Percentiles rank a stretch among this genome's conserved stretches.
Evolutionary conservation across 1,140 invertebrate species (phyloP).

Genomic region (Phortica variegata): DNA sequence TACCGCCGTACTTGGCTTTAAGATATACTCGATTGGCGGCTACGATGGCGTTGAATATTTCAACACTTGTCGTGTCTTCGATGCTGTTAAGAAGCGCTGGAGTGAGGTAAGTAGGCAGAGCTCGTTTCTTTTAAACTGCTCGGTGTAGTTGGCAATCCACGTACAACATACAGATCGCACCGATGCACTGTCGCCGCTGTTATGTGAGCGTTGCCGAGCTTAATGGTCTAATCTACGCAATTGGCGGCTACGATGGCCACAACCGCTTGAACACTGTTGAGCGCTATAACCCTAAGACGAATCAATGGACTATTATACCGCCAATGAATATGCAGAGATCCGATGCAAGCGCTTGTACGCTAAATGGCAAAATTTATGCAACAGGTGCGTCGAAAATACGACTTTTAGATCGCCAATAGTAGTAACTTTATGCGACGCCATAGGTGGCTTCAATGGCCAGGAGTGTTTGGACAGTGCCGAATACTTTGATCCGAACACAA

Average conservation of each 20-base stretch:
- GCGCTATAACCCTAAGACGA: slow-evolving; percentile 68
- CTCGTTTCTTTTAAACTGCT: too few relatives aligned
- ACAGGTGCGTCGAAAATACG: too few relatives aligned
- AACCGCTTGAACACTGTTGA: slow-evolving; percentile 74
- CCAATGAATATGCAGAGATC: slow-evolving; percentile 79
- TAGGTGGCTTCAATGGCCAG: slow-evolving; percentile 87
- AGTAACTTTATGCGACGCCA: too few relatives aligned
- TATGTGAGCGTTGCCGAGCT: slow-evolving; percentile 68
- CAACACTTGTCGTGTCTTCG: slow-evolving; percentile 70
- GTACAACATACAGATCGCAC: too few relatives aligned
- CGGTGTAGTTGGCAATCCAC: too few relatives aligned
- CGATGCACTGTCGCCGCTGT: slow-evolving; percentile 64
- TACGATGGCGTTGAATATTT: slow-evolving; percentile 75
- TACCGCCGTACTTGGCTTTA: slow-evolving; percentile 67
- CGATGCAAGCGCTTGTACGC: slow-evolving; percentile 72
- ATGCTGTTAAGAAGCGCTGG: slow-evolving; percentile 68
- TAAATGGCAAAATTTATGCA: slow-evolving; percentile 61
- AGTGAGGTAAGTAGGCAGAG: slow-evolving; percentile 59
- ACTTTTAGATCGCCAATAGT: background rate
- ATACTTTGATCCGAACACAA: slow-evolving; percentile 77
- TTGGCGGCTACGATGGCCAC: slow-evolving; percentile 86
- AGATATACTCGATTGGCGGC: slow-evolving; percentile 77
- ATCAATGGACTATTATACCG: slow-evolving; percentile 81
- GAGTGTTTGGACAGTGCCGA: slow-evolving; percentile 85
- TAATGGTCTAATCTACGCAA: slow-evolving; percentile 76